These are phyloP conservation scores for Papilio protenor DNA, from an alignment of 2,888 invertebrate genomes.

Conservation along the genomic window DNA sequence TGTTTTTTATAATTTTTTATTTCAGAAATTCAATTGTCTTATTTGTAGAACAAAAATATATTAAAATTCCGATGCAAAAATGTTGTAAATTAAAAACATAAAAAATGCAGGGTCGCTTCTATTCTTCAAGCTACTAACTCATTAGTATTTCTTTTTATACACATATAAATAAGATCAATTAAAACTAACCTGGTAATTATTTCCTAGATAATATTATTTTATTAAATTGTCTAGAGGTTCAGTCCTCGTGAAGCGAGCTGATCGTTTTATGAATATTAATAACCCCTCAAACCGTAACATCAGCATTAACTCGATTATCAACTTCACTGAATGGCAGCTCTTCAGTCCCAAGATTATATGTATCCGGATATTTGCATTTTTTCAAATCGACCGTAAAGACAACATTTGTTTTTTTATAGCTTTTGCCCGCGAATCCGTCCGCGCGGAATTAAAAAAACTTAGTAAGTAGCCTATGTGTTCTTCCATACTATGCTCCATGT, in stretches of 20 bases:
- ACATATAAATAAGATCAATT: not conserved
- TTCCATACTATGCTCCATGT: no score
- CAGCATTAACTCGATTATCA: slow-evolving; percentile 24
- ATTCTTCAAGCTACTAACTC: no score
- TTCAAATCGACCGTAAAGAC: not conserved
- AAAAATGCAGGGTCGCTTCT: no score
- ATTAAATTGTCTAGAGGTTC: not conserved
- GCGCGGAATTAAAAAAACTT: no score
- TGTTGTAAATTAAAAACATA: not conserved
- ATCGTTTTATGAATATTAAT: slow-evolving; percentile 29
- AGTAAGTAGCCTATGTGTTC: no score
- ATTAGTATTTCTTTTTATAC: not conserved
- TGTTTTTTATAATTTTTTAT: no score
- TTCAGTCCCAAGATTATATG: not conserved
- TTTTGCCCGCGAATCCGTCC: no score
- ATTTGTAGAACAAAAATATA: not conserved
- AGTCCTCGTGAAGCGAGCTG: not conserved
- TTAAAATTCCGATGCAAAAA: not conserved
- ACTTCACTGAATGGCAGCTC: slow-evolving; percentile 18
- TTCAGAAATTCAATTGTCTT: no score
- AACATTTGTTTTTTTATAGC: no score
- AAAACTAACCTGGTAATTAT: not conserved
- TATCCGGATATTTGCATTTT: slow-evolving; percentile 6
- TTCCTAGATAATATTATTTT: not conserved
- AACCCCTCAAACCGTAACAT: slow-evolving; percentile 6